Conservation (phyloP, 2,888 invertebrate species). For the Marronus borbonicus region DNA sequence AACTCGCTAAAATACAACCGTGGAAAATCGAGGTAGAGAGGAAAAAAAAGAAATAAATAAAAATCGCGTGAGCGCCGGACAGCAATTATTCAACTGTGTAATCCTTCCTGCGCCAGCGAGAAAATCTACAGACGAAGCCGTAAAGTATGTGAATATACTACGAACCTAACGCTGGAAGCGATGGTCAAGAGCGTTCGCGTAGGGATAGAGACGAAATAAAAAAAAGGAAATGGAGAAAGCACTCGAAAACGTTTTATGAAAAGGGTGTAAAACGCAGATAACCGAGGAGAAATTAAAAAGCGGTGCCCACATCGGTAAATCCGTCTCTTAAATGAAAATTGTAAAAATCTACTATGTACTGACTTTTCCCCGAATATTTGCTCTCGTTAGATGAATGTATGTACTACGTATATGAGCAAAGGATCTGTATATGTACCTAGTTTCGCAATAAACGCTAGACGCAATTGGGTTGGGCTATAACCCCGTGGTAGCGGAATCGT, state of each 20-base stretch:
- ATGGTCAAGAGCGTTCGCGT: neutral
- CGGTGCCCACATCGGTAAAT: neutral
- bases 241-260: neutral
- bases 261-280: constrained; percentile 7
- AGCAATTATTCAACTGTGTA: constrained; percentile 26
- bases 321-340: neutral
- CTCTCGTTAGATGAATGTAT: too few relatives aligned
- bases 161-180: too few relatives aligned
- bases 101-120: neutral
- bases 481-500: too few relatives aligned
- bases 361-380: too few relatives aligned
- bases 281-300: neutral
- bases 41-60: constrained; percentile 7
- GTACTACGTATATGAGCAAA: too few relatives aligned
- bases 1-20: neutral
- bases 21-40: neutral
- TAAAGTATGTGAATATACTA: neutral
- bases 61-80: neutral
- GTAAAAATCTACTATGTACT: neutral
- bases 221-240: neutral
- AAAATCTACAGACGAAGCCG: constrained; percentile 1
- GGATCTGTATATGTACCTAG: too few relatives aligned
- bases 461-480: too few relatives aligned
- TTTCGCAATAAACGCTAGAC: too few relatives aligned
- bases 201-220: neutral